Evolutionary conservation across 2,113 vertebrate species (phyloP), one percentile per base, ranked within the genome.

Genomic region (Pachypanchax playfairii): DNA sequence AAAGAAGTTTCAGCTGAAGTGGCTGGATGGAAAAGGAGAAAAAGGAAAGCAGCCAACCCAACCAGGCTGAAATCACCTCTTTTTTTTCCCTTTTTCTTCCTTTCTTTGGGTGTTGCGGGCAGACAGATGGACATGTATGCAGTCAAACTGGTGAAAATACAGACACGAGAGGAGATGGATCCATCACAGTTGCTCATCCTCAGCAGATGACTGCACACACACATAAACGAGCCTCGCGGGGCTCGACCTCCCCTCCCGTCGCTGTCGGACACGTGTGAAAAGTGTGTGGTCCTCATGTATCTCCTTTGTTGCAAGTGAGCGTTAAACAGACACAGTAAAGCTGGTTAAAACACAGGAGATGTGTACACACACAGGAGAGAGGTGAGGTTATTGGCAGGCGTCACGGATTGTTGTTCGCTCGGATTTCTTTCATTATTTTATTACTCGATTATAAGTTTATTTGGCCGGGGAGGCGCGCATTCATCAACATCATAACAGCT

Each of bases 1-100:
- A 87, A 71, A 83, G 77, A 77, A 72, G 77, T 88, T 90, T 85
- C 65, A 77, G 83, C 83, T 85, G 83, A 87, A 80, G 84, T 85
- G 73, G 87, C 74, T 70, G 73, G 80, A 84, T 42, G 42, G 66
- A 87, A 82, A 79, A 61, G 41, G 42, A 65, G 51, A 47, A 36
- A 50, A 47, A 48, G 54, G 49, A 51, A 63, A 48, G 57, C 57
- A 65, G 61, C 73, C 64, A 62, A 59, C 21, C 24, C 5, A n/a
- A 35, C 56, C 57, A 38, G 68, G 58, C 65, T 59, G 25, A 33
- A 24, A 17, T 52, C 36, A 15, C 20, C 68, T 51, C 17, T 12
- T n/a, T 26, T 7, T 29, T n/a, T 17, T n/a, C n/a, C 50, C 15
- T 60, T 25, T 56, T 41, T 68, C 6, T 63, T 25, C 33, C 36